Conservation (phyloP, 2,113 vertebrate genomes). For the Ailurus styani region DNA sequence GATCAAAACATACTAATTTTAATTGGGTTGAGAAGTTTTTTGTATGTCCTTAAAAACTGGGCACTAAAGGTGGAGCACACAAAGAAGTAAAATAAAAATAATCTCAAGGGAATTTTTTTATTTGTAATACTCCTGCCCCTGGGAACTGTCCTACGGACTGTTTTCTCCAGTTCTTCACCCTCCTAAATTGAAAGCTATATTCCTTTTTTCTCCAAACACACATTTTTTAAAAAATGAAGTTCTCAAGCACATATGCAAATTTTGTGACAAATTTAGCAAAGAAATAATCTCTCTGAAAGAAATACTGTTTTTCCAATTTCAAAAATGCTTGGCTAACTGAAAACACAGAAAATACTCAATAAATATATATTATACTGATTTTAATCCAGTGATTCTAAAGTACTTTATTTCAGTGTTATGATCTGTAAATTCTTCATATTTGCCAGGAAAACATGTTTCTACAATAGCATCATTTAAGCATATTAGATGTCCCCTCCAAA, state of each 20-base stretch:
- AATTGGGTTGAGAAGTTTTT: not conserved
- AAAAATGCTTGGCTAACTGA: not conserved
- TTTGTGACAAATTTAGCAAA: slow-evolving; percentile 2
- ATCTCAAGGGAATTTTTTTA: not conserved
- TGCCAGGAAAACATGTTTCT: not conserved
- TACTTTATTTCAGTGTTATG: not conserved
- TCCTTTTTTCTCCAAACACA: not conserved
- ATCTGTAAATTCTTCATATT: not conserved
- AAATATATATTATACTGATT: not conserved
- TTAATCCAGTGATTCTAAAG: not conserved
- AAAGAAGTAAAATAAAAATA: slow-evolving; percentile 13
- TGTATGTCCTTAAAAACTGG: not conserved
- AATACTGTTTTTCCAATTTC: not conserved
- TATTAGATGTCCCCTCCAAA: not conserved
- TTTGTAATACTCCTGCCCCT: not conserved
- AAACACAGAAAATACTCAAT: not conserved
- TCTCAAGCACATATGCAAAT: not conserved
- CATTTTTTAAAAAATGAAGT: not conserved
- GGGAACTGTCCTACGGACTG: not conserved
- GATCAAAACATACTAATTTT: not conserved
- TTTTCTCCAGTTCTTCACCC: not conserved
- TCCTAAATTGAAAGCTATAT: not conserved
- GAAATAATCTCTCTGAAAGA: not conserved
- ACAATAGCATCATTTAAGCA: not conserved
- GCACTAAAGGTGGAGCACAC: not conserved